Base-by-base conservation (phyloP, 1,140 invertebrate species). In the Bathynomus jamesi region DNA sequence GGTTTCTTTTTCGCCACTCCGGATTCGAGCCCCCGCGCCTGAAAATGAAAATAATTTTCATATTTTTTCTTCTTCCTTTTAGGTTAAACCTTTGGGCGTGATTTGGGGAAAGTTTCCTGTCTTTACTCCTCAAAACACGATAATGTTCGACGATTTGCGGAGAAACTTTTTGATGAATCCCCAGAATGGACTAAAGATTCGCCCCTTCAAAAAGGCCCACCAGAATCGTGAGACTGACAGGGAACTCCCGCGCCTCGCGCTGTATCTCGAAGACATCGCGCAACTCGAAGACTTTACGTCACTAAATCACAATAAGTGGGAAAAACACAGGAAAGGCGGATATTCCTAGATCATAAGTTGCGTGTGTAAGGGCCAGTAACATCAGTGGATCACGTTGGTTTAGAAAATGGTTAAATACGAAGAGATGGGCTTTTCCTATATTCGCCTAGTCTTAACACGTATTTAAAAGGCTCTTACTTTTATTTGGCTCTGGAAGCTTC, bases 131-230 rank as follows among this genome's bases (percentile, higher is more conserved):
- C 92, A 91, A 79, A 99, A 98, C 80, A 98, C 96, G 0, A 95
- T 99, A 74, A 99, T 99, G 95, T 94, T 99, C 79, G 96, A 98
- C 80, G 96, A 98, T 80, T 91, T 98, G n/a, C 85, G 94, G 69
- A 84, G 94, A 77, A 99, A 99, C 84, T 99, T 99, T 79, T 88
- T 98, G 17, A 97, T 99, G 95, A 99, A 99, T 83, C 95, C 95
- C 17, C 91, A 93, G 78, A 95, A 90, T 74, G 96, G 96, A 4
- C 83, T 98, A 0, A 89, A 90, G 81, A 97, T 98, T 80, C 85
- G 88, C 79, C 89, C 95, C 0, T 99, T 96, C 81, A 87, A 89
- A 5, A 89, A 96, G 79, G 95, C 95, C 0, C 94, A 97, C 80
- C 81, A 91, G 8, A 96, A 94, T 81, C 86, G 95, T 72, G 84